phyloP scores from a whole-genome alignment of 2,113 vertebrate genomes.

The Entomyzon cyanotis region DNA sequence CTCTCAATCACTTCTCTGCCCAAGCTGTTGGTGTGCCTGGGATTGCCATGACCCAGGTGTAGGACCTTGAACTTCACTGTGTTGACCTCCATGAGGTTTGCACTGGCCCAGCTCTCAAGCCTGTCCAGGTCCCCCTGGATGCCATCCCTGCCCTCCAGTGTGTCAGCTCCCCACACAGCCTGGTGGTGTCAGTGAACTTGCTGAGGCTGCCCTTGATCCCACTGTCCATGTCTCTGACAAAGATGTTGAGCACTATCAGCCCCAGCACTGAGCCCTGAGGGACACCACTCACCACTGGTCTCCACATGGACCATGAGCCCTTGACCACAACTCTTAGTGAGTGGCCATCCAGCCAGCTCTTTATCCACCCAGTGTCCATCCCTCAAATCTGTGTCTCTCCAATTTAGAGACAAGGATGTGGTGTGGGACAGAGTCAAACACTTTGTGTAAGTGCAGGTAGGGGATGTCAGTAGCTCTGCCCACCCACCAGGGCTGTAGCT shows the following conservation, averaged over 20 bases:
- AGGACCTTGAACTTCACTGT: background rate
- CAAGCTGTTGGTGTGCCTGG: background rate
- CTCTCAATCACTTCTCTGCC: background rate
- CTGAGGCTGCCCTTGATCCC: background rate
- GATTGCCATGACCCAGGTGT: background rate
- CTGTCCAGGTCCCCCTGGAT: background rate
- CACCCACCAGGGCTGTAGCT: accelerated
- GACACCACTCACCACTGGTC: background rate
- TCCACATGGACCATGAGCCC: background rate
- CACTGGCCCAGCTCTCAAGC: background rate
- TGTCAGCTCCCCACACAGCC: background rate
- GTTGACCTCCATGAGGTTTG: too few species aligned
- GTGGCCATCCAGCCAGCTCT: background rate
- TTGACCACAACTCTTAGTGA: background rate
- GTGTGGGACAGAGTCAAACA: background rate
- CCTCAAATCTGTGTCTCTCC: background rate
- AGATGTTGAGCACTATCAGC: accelerated
- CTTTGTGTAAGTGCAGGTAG: too few species aligned
- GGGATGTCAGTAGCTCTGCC: background rate
- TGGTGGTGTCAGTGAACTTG: background rate
- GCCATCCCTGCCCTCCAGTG: background rate
- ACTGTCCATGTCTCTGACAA: too few species aligned
- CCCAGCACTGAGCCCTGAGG: background rate
- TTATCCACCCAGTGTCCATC: background rate
- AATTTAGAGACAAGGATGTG: background rate